phyloP scores from a whole-genome alignment of 2,888 invertebrate species.

The Sarcophaga carnaria region DNA sequence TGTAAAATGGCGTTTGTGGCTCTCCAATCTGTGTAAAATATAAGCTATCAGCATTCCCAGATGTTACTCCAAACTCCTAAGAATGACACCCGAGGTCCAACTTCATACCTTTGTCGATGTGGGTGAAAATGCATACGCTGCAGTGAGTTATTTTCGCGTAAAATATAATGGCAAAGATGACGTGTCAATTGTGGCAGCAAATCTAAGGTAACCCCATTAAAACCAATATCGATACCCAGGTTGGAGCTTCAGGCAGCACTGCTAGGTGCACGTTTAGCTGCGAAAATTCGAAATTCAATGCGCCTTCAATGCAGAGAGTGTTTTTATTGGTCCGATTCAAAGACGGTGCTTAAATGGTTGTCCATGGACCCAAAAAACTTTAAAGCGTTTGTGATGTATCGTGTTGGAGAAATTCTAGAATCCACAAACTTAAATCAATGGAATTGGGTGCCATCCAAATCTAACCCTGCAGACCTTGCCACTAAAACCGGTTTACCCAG shows the following conservation, averaged over 20 bases:
- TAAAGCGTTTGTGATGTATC: slow-evolving; percentile 34
- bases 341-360: slow-evolving; percentile 1
- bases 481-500: too few relatives aligned
- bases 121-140: too few relatives aligned
- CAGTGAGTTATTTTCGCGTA: too few relatives aligned
- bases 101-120: slow-evolving; percentile 45
- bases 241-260: slow-evolving; percentile 24
- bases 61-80: slow-evolving; percentile 39
- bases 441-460: slow-evolving; percentile 26
- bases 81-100: not conserved
- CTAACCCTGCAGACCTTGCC: too few relatives aligned
- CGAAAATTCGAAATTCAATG: too few relatives aligned
- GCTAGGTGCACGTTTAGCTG: slow-evolving; percentile 20
- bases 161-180: not conserved
- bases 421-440: slow-evolving; percentile 35
- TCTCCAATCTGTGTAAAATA: slow-evolving; percentile 10
- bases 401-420: slow-evolving; percentile 45
- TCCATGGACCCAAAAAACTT: slow-evolving; percentile 19
- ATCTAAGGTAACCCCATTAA: slow-evolving; percentile 27
- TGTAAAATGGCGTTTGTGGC: slow-evolving; percentile 31
- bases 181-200: slow-evolving; percentile 18
- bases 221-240: too few relatives aligned
- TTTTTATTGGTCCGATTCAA: too few relatives aligned
- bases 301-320: too few relatives aligned
- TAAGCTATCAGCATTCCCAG: slow-evolving; percentile 7